These are phyloP conservation scores for Montipora foliosa DNA, from an alignment of 64 coral and sea anemone genomes.

Conservation along the genomic window DNA sequence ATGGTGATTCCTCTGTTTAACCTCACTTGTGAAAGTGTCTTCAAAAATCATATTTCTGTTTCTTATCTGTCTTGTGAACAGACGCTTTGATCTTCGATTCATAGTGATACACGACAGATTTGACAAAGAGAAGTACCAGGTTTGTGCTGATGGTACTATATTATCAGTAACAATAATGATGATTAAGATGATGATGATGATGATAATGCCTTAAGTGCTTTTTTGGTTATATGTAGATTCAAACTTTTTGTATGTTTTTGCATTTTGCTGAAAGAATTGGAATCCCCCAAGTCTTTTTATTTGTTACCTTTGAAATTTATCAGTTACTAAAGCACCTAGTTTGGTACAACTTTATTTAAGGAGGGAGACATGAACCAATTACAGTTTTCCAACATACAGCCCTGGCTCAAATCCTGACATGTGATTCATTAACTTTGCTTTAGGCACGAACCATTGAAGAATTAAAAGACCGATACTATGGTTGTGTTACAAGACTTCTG, in stretches of 20 bases:
- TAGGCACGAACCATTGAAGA: constrained; percentile 92
- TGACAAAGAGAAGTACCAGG: constrained; percentile 94
- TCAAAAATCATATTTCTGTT: background rate
- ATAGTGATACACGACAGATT: constrained; percentile 95
- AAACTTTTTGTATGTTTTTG: too few relatives aligned
- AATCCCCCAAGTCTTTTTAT: too few relatives aligned
- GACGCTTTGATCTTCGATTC: constrained; percentile 93
- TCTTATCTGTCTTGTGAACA: constrained; percentile 11
- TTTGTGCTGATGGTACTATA: constrained; percentile 7
- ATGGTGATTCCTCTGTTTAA: too few relatives aligned
- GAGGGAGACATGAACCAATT: too few relatives aligned
- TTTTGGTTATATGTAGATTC: too few relatives aligned
- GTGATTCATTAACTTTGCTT: background rate
- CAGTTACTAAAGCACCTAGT: too few relatives aligned
- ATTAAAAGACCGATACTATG: constrained; percentile 94
- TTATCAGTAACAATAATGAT: too few relatives aligned
- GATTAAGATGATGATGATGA: background rate
- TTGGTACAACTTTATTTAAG: too few relatives aligned
- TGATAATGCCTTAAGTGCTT: background rate
- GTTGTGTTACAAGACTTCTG: constrained; percentile 85
- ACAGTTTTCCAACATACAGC: too few relatives aligned
- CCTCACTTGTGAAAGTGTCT: background rate
- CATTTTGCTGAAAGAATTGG: too few relatives aligned
- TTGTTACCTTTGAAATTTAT: too few relatives aligned
- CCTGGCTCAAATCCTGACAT: background rate